Base-by-base conservation (phyloP, 2,888 invertebrate genomes). In the Rhingia rostrata region DNA sequence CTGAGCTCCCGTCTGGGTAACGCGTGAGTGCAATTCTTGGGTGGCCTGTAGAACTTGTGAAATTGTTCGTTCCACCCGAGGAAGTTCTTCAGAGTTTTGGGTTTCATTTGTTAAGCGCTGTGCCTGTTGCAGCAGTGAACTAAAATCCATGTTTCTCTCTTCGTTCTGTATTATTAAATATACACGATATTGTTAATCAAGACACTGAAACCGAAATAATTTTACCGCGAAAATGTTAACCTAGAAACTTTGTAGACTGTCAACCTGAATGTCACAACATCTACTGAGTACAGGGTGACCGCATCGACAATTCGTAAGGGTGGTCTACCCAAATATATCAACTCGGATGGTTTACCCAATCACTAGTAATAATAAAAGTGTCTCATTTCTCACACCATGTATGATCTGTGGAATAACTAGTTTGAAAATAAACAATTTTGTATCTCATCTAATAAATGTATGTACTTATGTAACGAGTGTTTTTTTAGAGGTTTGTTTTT, bases 41-140 rank as follows among this genome's bases (percentile, higher is more conserved):
- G 97, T 97, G 7, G 97, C 97, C 90, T 98, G 97, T 56, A 97
- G 92, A 53, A 99, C 96, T 92, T 99, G 98, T 10, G 96, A 94
- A 66, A 98, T 92, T 84, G 97, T 98, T 82, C 98, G 93, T 88
- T 98, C 97, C 3, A 98, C 97, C 90, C 95, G 94, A 6, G 96
- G 96, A 74, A 96, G 90, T 88, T 98, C 97, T 86, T 95, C 95
- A 88, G 95, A 95, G 86, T 95, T 95, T 91, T 96, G 96, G 12
- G 97, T 96, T 90, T 97, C 97, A 84, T 96, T 96, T 0, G 97
- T 96, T 81, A 99, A 93, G 90, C 97, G 97, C 90, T 98, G 97
- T 7, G 98, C 98, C 92, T 97, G 96, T 90, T 97, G 96, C 72
- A 98, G 93, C 87, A 99, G 93, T 89, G 97, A 96, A 87, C 95